phyloP scores from a whole-genome alignment of 2,797 vertebrate species.

The Syndactyla subalaris region DNA sequence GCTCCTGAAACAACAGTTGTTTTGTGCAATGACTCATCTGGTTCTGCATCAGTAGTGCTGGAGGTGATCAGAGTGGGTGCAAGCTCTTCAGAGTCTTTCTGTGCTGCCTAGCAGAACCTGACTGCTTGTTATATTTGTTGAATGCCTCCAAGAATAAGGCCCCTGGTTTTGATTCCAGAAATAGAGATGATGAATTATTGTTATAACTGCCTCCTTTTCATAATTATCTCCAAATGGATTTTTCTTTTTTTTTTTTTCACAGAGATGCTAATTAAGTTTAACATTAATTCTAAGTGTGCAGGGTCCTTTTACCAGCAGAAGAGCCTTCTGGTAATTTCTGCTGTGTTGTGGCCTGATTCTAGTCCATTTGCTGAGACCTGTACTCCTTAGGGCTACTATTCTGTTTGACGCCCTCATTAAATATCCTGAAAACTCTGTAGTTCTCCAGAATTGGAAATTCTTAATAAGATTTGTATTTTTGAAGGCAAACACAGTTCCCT shows the following conservation, averaged over 20 bases:
- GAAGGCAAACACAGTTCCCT: not conserved
- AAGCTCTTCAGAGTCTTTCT: not conserved
- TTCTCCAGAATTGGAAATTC: not conserved
- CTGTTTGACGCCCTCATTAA: not conserved
- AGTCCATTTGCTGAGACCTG: not conserved
- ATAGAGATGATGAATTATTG: conserved; percentile 17
- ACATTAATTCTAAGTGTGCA: conserved; percentile 27
- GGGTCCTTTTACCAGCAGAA: conserved; percentile 27
- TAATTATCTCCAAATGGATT: conserved; percentile 4
- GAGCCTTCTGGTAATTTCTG: conserved; percentile 24
- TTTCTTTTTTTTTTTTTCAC: not conserved
- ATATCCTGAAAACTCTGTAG: not conserved
- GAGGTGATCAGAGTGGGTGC: not conserved
- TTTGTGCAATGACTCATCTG: not conserved
- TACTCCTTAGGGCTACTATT: not conserved
- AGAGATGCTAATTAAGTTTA: conserved; percentile 38
- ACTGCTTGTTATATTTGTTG: not conserved
- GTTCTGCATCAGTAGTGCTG: not conserved
- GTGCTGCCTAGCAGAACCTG: not conserved
- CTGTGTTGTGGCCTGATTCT: not conserved
- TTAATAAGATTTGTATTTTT: conserved; percentile 3
- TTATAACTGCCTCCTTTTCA: not conserved
- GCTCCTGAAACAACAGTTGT: not conserved
- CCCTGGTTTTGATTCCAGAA: conserved; percentile 11
- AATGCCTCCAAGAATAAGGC: not conserved